Base-by-base conservation (phyloP, 2,797 vertebrate genomes). In the Sebastes iracundus region DNA sequence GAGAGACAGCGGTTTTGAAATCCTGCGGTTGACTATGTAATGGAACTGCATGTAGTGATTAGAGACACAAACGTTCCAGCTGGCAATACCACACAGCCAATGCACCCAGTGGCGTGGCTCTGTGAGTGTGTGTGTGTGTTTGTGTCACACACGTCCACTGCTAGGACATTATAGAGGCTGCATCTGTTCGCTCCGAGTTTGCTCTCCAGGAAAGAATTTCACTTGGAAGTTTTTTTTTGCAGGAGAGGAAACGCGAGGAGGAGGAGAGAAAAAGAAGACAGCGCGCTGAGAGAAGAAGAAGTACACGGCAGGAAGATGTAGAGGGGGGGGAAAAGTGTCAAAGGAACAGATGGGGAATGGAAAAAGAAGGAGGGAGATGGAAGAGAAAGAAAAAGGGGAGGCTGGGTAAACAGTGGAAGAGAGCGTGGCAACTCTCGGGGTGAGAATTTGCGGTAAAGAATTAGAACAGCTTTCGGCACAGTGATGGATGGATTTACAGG, bases 1-100 rank as follows among this genome's bases (percentile, higher is more conserved):
- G 64, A 25, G 77, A 81, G 78, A 87, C 72, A 62, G 78, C 20
- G 72, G 77, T 88, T 91, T 87, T 18, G 70, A 87, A 88, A 85
- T 84, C 56, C 71, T 89, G 88, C 1, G 70, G 85, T 66, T 53
- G 67, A 76, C 63, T 77, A 55, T 85, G 82, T 86, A 83, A 87
- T 92, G 86, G 85, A 90, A 90, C 73, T 79, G 77, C 80, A 88
- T 65, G 85, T 85, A 83, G 79, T 86, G 90, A 94, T 93, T 92
- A 90, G 71, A 86, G 84, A 85, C 66, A 18, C 55, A 56, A 80
- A 69, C 3, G 58, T 76, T 88, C 85, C 87, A 89, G 91, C 90
- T 90, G 88, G 89, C 85, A 83, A 25, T 3, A 25, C 33, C 52
- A 73, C 74, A 59, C 25, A 53, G 77, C 69, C 77, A 68, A 82